A percentile compares a stretch with the other conserved stretches of the same genome.
Evolutionary conservation across 2,113 vertebrate species (phyloP).

Genomic region (Eubucco bourcierii): DNA sequence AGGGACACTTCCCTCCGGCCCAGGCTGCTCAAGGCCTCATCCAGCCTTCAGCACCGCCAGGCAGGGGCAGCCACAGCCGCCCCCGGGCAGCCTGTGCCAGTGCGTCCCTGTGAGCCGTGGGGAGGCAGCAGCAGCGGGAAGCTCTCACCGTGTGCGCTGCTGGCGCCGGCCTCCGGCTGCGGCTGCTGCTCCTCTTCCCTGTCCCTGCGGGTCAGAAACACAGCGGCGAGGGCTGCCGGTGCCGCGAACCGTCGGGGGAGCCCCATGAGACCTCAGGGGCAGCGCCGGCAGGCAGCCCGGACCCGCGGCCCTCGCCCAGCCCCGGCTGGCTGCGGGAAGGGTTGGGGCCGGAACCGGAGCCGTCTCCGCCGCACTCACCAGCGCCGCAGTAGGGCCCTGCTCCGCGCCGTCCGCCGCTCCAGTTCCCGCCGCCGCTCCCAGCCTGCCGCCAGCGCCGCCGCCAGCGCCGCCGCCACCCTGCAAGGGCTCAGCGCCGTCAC

Average conservation of each 20-base stretch:
- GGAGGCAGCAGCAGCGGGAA: fast-evolving
- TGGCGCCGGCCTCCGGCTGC: background rate
- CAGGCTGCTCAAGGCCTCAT: no score
- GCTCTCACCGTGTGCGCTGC: background rate
- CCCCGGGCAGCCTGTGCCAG: no score
- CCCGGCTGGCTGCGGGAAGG: no score
- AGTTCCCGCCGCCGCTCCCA: conserved; percentile 27
- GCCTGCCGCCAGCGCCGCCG: conserved; percentile 8
- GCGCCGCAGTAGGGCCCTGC: background rate
- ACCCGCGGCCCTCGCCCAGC: background rate
- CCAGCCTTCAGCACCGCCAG: no score
- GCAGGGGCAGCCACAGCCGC: no score
- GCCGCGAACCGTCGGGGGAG: background rate
- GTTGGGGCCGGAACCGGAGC: background rate
- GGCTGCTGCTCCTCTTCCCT: background rate
- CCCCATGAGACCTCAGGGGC: background rate
- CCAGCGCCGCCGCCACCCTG: background rate
- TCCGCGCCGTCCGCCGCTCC: background rate
- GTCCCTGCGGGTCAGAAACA: conserved; percentile 10
- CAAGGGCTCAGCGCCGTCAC: background rate
- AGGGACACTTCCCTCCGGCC: no score
- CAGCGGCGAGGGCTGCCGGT: fast-evolving
- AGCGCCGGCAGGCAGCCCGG: no score
- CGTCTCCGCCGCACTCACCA: conserved; percentile 24
- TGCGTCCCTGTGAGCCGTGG: fast-evolving